Evolutionary conservation across 2,113 vertebrate genomes (phyloP).

Genomic region (Pao palembangensis): DNA sequence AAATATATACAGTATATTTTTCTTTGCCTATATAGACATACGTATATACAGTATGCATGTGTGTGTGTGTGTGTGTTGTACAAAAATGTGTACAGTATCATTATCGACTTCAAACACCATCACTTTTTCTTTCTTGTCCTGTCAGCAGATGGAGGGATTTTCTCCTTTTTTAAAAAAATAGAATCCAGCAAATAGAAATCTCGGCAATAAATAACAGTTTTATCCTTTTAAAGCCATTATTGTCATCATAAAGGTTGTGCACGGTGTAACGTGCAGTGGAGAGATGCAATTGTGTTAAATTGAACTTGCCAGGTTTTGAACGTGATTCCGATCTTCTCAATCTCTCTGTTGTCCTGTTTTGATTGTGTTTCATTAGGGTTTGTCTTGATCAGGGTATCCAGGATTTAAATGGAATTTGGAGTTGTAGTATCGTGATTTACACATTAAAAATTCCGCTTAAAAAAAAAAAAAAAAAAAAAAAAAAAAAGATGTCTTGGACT

Average conservation of each 20-base stretch:
- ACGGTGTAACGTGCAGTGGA: conserved; percentile 41
- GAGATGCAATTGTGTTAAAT: conserved; percentile 28
- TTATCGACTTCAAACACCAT: conserved; percentile 10
- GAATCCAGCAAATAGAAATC: conserved; percentile 12
- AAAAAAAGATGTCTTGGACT: conserved; percentile 16
- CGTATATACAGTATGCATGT: conserved; percentile 17
- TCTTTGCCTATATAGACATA: conserved; percentile 20
- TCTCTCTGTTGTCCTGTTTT: conserved; percentile 11
- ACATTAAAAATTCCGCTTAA: not conserved
- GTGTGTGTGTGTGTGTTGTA: conserved; percentile 41
- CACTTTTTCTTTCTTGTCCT: conserved; percentile 25
- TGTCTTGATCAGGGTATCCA: conserved; percentile 61
- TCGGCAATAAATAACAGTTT: conserved; percentile 68
- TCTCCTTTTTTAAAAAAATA: conserved; percentile 7
- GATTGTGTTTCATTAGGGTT: conserved; percentile 34
- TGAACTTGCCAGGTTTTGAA: conserved; percentile 24
- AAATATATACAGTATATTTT: conserved; percentile 35
- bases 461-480: not conserved
- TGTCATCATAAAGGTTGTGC: conserved; percentile 32
- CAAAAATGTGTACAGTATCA: conserved; percentile 29
- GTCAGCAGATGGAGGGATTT: not conserved
- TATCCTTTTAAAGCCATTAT: conserved; percentile 66
- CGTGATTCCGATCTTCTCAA: conserved; percentile 19
- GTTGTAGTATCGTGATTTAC: conserved; percentile 6
- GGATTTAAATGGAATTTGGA: conserved; percentile 49